Base-by-base conservation (phyloP, 2,797 vertebrate genomes). In the Chloroceryle amazona region DNA sequence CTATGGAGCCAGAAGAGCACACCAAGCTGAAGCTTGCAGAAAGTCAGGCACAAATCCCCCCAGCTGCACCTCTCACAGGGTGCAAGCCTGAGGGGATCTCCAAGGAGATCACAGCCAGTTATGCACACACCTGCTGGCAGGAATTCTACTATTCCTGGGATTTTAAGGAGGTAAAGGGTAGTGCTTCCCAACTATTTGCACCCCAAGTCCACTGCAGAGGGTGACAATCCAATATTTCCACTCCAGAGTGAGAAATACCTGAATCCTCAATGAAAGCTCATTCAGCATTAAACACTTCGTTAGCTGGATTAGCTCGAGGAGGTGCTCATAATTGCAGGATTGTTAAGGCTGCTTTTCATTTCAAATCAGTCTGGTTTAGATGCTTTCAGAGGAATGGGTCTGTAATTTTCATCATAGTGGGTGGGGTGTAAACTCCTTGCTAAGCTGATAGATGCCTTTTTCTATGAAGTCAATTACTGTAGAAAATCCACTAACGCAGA, bases 401-500 rank as follows among this genome's bases (percentile, higher is more conserved):
- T 83, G 79, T 74, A 33, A 65, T 21, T 81, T 61, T 89, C 84
- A 74, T 81, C 13, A 46, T 41, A n/a, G 39, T 47, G 42, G 46
- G 72, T 60, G 86, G 84, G 60, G 63, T 82, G 81, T 31, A 51
- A 83, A 63, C 61, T 73, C 71, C 67, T 89, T 9, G 6, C 84
- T 90, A 33, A 91, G 67, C 71, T 86, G 79, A 89, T 44, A 91
- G 79, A 89, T 26, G 86, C 82, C 81, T 87, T 57, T 74, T 65
- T 86, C 83, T 68, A 28, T 63, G 25, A 82, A 96, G 73, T 63
- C 85, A 93, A 81, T 94, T 89, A 85, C 46, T 73, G 84, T 17
- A 88, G 87, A 80, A 91, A 96, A 96, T 92, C 79, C 86, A 60
- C 67, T 80, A 42, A 78, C 37, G 79, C 86, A 87, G 90, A 94